phyloP scores from a whole-genome alignment of 2,888 invertebrate species.

The Macrosiphum euphorbiae region DNA sequence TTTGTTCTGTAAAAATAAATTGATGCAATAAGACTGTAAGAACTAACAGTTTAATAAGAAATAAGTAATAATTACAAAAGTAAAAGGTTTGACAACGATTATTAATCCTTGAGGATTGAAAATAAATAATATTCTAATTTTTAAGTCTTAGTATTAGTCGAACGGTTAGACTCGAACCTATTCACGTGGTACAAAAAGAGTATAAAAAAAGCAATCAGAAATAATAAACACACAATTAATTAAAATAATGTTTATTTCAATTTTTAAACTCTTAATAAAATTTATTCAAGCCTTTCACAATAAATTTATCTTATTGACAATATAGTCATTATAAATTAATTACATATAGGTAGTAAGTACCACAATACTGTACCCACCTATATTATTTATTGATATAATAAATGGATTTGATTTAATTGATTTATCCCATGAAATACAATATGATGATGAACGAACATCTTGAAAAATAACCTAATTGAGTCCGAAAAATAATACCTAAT shows the following conservation, averaged over 20 bases:
- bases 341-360: too few species aligned
- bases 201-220: background rate
- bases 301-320: background rate
- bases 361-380: background rate
- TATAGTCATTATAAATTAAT: background rate
- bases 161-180: too few species aligned
- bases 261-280: background rate
- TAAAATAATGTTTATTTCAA: background rate
- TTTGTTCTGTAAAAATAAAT: background rate
- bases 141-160: background rate
- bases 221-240: background rate
- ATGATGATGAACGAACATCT: too few species aligned
- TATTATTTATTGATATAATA: background rate
- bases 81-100: background rate
- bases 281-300: background rate
- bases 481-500: background rate
- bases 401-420: background rate
- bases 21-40: background rate
- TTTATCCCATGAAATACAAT: background rate
- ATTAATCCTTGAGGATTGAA: background rate
- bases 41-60: background rate
- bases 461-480: too few species aligned
- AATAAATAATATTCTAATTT: background rate
- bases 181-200: background rate
- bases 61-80: background rate